Conservation (phyloP, 2,797 vertebrate species). For the Semotilus atromaculatus region DNA sequence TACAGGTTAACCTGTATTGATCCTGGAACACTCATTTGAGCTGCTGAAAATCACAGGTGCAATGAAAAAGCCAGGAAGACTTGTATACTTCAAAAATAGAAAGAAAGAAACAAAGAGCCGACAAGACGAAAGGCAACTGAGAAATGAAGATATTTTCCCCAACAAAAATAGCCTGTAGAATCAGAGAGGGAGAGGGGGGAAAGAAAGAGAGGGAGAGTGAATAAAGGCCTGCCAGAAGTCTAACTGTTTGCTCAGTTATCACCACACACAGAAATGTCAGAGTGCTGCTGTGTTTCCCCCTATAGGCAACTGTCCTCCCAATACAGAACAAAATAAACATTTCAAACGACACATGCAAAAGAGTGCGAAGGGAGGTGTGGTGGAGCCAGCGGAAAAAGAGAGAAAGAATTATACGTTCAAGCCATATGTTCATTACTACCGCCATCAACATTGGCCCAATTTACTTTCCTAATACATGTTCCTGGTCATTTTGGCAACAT, state of each 20-base stretch:
- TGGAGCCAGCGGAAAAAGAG: neutral
- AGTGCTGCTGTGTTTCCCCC: constrained; percentile 69
- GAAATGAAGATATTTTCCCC: constrained; percentile 37
- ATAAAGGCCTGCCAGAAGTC: constrained; percentile 65
- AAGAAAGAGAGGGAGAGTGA: constrained; percentile 34
- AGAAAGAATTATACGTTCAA: neutral
- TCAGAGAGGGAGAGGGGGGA: neutral
- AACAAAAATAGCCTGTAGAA: constrained; percentile 46
- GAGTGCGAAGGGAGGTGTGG: neutral
- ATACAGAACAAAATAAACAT: constrained; percentile 36
- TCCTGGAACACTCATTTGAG: neutral
- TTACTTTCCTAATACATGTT: neutral
- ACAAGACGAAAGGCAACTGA: constrained; percentile 32
- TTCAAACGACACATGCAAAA: constrained; percentile 31
- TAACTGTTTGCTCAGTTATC: constrained; percentile 71
- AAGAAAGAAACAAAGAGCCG: neutral
- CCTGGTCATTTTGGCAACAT: neutral
- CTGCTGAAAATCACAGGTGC: constrained; percentile 27
- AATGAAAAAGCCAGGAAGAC: constrained; percentile 2
- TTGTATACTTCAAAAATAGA: constrained; percentile 31
- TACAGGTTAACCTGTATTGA: neutral
- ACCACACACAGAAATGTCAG: constrained; percentile 76
- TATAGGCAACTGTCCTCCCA: constrained; percentile 67
- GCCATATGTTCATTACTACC: neutral
- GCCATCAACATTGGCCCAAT: neutral